A percentile compares a stretch with the other conserved stretches of the same genome.
Conservation (phyloP, 2,113 vertebrate genomes). For the Hemicordylus capensis region DNA sequence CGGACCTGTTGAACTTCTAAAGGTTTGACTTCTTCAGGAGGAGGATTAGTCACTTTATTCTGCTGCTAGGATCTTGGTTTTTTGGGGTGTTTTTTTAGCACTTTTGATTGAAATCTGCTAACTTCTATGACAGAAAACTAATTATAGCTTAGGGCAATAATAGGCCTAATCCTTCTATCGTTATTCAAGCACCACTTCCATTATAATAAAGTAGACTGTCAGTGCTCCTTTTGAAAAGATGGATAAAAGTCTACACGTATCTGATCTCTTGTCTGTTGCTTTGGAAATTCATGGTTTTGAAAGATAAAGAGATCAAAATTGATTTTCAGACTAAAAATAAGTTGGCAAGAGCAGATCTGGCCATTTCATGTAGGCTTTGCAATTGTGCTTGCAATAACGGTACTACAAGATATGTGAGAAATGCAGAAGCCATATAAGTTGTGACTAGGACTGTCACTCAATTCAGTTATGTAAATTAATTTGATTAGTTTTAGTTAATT, state of each 20-base stretch:
- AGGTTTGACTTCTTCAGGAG: not conserved
- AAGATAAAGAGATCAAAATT: not conserved
- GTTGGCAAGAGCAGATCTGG: not conserved
- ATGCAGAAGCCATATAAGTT: too few relatives aligned
- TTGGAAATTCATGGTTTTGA: not conserved
- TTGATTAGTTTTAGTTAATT: too few relatives aligned
- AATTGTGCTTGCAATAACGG: slow-evolving; percentile 10
- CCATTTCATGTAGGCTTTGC: not conserved
- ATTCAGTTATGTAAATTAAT: too few relatives aligned
- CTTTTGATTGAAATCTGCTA: not conserved
- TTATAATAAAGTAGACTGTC: slow-evolving; percentile 1
- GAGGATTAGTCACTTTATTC: not conserved
- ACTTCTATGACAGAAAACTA: slow-evolving; percentile 16
- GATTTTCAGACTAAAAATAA: not conserved
- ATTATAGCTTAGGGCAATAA: slow-evolving; percentile 13
- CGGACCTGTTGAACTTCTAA: not conserved
- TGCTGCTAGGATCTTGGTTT: not conserved
- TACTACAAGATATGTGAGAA: not conserved
- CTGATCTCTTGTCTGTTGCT: not conserved
- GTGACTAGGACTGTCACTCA: too few relatives aligned
- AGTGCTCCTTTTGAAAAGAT: not conserved
- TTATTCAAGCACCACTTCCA: not conserved
- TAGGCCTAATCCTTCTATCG: not conserved
- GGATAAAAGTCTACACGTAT: not conserved
- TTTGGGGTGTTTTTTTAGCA: not conserved